Percentiles rank a stretch among this genome's conserved stretches.
phyloP scores from a whole-genome alignment of 2,113 vertebrate species.

The Periophthalmus modestus region DNA sequence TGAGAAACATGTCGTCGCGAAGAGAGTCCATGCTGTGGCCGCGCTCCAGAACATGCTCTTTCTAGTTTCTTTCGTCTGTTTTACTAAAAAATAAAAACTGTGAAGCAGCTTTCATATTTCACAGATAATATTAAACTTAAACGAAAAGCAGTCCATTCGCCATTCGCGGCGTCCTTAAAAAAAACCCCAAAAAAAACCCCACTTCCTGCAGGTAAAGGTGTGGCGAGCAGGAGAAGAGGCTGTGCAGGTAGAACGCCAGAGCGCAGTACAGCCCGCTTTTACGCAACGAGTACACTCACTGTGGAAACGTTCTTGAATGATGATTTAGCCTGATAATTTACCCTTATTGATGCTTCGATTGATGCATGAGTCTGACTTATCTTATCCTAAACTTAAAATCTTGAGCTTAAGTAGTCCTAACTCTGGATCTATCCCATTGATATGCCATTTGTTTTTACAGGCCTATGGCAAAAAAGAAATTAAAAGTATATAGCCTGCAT shows the following conservation, averaged over 20 bases:
- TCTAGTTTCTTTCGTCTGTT: neutral
- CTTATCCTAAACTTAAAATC: too few species aligned
- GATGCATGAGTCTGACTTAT: too few species aligned
- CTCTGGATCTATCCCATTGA: too few species aligned
- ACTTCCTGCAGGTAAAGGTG: conserved; percentile 59
- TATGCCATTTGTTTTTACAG: too few species aligned
- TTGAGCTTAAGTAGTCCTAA: too few species aligned
- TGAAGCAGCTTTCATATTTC: conserved; percentile 11
- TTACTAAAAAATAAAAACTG: neutral
- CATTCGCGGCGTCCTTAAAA: neutral
- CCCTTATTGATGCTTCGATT: too few species aligned
- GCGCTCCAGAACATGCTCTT: conserved; percentile 33
- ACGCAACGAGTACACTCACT: too few species aligned
- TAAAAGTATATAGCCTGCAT: too few species aligned
- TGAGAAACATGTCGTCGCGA: conserved; percentile 1
- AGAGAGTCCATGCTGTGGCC: neutral
- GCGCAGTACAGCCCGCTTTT: neutral
- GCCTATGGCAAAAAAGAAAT: too few species aligned
- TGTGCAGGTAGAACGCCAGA: neutral
- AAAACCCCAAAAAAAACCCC: neutral
- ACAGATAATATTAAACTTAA: neutral
- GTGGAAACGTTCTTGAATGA: too few species aligned
- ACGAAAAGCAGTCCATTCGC: neutral
- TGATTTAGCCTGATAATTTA: too few species aligned
- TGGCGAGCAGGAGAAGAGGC: neutral